Evolutionary conservation across 2,797 vertebrate species (phyloP), one percentile per base, ranked within the genome.

Genomic region (Acanthurus tractus): DNA sequence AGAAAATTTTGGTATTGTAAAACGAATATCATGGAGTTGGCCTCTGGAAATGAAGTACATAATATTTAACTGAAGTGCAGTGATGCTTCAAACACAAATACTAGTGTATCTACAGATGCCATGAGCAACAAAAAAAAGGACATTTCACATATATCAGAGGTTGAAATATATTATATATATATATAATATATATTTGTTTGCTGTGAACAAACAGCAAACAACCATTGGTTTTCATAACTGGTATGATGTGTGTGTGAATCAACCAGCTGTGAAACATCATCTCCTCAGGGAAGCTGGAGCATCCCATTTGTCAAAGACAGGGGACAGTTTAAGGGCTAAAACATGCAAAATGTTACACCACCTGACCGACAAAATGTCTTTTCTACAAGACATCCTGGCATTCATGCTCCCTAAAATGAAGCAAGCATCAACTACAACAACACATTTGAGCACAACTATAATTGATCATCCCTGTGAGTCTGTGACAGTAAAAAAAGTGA

Each of bases 131-230:
- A 50, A 42, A 54, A 17, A 18, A 9, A 15, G 12, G 58, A 22
- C 18, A 57, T 82, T 77, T 87, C 76, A 70, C 82, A 75, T 75
- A 54, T 58, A 34, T 72, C 45, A 62, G 40, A 68, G 15, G 36
- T 29, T 53, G 44, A 72, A 46, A 69, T 11, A 4, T n/a, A n/a
- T n/a, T n/a, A n/a, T n/a, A n/a, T n/a, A n/a, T n/a, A n/a, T n/a
- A n/a, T n/a, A n/a, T n/a, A n/a, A n/a, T n/a, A n/a, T n/a, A n/a
- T n/a, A n/a, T n/a, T n/a, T n/a, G n/a, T n/a, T n/a, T n/a, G n/a
- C n/a, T n/a, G 29, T 34, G 29, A 34, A 34, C 29, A 7, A 34
- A 34, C 29, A 34, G 6, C 29, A 34, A 34, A 34, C 29, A 6
- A 34, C 29, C 44, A 45, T 15, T 45, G 11, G 44, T 45, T 45